A percentile compares a stretch with the other conserved stretches of the same genome.
Conservation (phyloP, 2,797 vertebrate genomes). For the Luscinia luscinia region DNA sequence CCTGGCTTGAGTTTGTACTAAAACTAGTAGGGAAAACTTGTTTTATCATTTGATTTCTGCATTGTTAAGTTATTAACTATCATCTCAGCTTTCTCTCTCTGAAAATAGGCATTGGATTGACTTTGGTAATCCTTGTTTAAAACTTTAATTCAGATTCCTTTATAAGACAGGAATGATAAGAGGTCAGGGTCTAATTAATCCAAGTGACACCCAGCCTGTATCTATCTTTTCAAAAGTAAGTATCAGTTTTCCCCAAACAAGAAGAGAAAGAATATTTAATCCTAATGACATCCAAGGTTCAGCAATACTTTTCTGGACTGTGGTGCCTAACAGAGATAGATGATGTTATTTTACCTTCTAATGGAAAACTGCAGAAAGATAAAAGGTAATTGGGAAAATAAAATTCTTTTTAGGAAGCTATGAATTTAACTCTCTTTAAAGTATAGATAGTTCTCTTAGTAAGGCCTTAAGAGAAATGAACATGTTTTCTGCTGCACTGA, state of each 20-base stretch:
- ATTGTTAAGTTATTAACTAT: neutral
- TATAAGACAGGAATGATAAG: neutral
- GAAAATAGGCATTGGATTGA: neutral
- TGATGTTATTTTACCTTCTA: constrained; percentile 54
- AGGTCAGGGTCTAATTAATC: neutral
- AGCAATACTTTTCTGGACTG: constrained; percentile 16
- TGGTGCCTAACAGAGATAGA: constrained; percentile 44
- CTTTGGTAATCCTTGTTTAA: neutral
- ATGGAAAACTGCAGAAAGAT: constrained; percentile 54
- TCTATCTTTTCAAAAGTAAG: neutral
- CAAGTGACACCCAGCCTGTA: neutral
- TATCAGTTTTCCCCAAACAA: neutral
- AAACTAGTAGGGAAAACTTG: neutral
- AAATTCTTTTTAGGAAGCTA: constrained; percentile 27
- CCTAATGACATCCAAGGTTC: constrained; percentile 6
- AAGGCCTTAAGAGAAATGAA: constrained; percentile 29
- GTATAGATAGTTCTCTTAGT: constrained; percentile 31
- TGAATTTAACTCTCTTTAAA: constrained; percentile 50
- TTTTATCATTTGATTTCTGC: neutral
- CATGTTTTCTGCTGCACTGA: constrained; percentile 44
- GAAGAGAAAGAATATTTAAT: constrained; percentile 21
- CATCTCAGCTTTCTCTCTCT: neutral
- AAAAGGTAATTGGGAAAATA: constrained; percentile 43
- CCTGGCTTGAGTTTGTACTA: neutral
- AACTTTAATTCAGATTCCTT: neutral